phyloP scores from a whole-genome alignment of 2,113 vertebrate genomes.

The Puffinus mauretanicus region DNA sequence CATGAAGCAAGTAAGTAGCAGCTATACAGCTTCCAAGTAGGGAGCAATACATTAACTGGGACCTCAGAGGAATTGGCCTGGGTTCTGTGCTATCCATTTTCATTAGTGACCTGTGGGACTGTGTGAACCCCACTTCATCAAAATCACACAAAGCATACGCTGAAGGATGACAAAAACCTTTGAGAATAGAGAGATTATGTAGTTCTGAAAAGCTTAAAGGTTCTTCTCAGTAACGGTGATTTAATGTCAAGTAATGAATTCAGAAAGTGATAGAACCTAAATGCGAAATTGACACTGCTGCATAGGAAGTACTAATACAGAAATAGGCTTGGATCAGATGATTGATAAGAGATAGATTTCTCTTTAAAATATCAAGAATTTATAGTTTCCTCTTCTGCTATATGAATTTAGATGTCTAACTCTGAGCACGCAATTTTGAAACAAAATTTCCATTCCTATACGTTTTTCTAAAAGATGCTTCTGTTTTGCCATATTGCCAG shows the following conservation, averaged over 20 bases:
- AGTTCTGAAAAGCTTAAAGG: constrained; percentile 1
- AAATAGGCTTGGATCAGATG: neutral
- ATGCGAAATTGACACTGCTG: neutral
- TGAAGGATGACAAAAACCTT: neutral
- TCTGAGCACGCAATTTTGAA: neutral
- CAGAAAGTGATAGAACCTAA: neutral
- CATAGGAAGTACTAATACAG: neutral
- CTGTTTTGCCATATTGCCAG: neutral
- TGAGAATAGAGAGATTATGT: neutral
- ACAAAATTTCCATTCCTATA: neutral
- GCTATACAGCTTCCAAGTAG: neutral
- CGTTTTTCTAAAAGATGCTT: neutral
- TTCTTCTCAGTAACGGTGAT: neutral
- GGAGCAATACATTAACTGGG: neutral
- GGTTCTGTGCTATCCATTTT: neutral
- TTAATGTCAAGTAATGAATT: neutral
- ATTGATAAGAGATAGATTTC: neutral
- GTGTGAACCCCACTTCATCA: neutral
- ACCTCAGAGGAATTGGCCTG: neutral
- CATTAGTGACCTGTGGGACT: neutral
- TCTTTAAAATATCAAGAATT: neutral
- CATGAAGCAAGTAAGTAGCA: neutral
- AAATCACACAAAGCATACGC: neutral
- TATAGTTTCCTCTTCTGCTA: neutral
- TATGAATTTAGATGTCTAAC: neutral